Base-by-base conservation (phyloP, 2,797 vertebrate genomes). In the Liparis tanakae region DNA sequence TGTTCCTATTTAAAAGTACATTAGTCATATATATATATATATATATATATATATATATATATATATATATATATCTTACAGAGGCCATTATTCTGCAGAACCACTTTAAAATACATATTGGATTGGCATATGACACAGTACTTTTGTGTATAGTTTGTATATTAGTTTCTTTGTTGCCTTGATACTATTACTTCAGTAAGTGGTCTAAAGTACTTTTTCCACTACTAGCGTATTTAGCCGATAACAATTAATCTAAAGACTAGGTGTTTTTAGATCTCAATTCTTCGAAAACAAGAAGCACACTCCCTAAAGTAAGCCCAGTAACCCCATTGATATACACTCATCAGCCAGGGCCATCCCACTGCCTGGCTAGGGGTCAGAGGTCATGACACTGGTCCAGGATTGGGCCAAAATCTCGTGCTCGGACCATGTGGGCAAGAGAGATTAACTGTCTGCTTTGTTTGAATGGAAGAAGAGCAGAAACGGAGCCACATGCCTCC, bases 381-480 rank as follows among this genome's bases (percentile, higher is more conserved):
- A 46, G 80, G 76, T 81, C 84, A 66, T 36, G 67, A 78, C 77
- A 56, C 77, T 34, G 51, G 63, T 56, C 30, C 72, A 18, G 66
- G 78, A 79, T 46, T 72, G 72, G 85, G 33, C 74, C 70, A 34
- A 1, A 1, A 61, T n/a, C 64, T 14, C 22, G 46, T 43, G 33
- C 18, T 9, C 39, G 53, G 22, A 73, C 83, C 85, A 81, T 76
- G 78, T 73, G 86, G 81, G 36, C 55, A 13, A 57, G 57, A 56
- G 51, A 53, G 13, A 15, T 55, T 17, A 33, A 55, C 25, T 55
- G 53, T 30, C 53, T 30, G 14, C 22, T 8, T 15, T 15, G 33
- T 14, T 54, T 33, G 69, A 25, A 10, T 59, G 14, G 62, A 61
- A 65, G 69, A 62, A n/a, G 44, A 79, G 61, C 44, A 14, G 58